These are phyloP conservation scores for Sesia apiformis DNA, from an alignment of 2,888 invertebrate species.

Conservation along the genomic window DNA sequence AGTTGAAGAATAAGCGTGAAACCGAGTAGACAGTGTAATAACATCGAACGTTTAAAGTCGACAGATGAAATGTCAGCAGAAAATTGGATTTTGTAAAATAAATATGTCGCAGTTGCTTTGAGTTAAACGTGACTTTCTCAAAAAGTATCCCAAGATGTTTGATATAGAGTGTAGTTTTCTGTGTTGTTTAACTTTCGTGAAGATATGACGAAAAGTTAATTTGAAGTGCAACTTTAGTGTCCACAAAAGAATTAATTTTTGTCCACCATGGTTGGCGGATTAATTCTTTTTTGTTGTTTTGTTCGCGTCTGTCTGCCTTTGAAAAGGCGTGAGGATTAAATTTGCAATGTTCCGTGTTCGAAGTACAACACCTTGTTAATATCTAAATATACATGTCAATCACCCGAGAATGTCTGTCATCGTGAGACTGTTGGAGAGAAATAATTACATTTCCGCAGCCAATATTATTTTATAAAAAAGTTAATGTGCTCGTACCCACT, in stretches of 20 bases:
- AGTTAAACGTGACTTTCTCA: slow-evolving; percentile 25
- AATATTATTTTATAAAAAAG: slow-evolving; percentile 4
- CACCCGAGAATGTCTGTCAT: not conserved
- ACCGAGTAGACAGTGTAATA: slow-evolving; percentile 59
- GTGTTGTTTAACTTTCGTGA: slow-evolving; percentile 4
- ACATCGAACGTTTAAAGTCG: slow-evolving; percentile 66
- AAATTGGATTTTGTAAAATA: slow-evolving; percentile 75
- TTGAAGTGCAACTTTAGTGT: slow-evolving; percentile 53
- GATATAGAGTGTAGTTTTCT: slow-evolving; percentile 22
- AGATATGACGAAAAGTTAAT: slow-evolving; percentile 56
- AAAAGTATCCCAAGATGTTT: slow-evolving; percentile 17
- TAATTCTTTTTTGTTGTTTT: slow-evolving; percentile 37
- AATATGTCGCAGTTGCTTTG: slow-evolving; percentile 67
- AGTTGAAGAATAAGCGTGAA: slow-evolving; percentile 58
- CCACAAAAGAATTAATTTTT: slow-evolving; percentile 60
- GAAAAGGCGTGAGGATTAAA: slow-evolving; percentile 40
- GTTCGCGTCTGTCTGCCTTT: slow-evolving; percentile 34
- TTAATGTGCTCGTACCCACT: too few relatives aligned
- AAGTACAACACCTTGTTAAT: slow-evolving; percentile 46
- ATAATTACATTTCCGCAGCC: slow-evolving; percentile 10
- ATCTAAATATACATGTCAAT: not conserved
- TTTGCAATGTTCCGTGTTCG: slow-evolving; percentile 27
- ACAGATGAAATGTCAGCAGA: slow-evolving; percentile 74
- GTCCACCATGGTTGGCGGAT: slow-evolving; percentile 41
- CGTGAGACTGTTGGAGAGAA: not conserved